Evolutionary conservation across 2,888 invertebrate species (phyloP).

Genomic region (Gonocerus acuteangulatus): DNA sequence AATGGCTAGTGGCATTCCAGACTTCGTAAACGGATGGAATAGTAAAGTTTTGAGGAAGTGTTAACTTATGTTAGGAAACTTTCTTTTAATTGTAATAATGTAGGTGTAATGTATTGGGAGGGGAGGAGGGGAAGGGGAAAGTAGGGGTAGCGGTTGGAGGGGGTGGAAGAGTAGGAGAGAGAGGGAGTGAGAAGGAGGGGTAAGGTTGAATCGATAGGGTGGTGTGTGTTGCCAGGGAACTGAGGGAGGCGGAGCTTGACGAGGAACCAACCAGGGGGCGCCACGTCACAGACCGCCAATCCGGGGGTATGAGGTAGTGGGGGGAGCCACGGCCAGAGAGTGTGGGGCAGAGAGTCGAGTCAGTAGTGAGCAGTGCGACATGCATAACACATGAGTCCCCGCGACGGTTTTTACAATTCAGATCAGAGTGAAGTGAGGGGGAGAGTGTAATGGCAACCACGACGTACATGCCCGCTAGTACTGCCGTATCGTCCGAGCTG

Average conservation of each 20-base stretch:
- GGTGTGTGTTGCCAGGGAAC: constrained; percentile 35
- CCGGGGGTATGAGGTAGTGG: constrained; percentile 44
- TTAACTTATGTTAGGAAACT: constrained; percentile 27
- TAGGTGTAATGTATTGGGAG: constrained; percentile 38
- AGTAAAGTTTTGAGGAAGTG: constrained; percentile 11
- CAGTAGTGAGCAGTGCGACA: constrained; percentile 44
- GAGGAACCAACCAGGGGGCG: constrained; percentile 36
- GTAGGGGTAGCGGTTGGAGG: constrained; percentile 14
- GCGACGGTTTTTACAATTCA: constrained; percentile 39
- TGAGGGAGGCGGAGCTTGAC: constrained; percentile 36
- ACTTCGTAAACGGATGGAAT: background rate
- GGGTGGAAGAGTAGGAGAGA: constrained; percentile 12
- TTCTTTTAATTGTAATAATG: constrained; percentile 38
- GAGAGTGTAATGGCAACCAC: constrained; percentile 87
- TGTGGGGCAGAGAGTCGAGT: constrained; percentile 33
- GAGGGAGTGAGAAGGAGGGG: background rate
- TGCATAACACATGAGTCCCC: constrained; percentile 55
- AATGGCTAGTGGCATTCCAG: too few species aligned
- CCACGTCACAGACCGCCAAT: constrained; percentile 40
- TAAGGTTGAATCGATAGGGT: constrained; percentile 35
- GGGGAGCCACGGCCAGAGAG: constrained; percentile 41
- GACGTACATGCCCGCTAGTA: constrained; percentile 79
- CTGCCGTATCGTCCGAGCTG: constrained; percentile 67
- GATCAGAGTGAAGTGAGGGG: constrained; percentile 44
- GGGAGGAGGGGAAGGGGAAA: constrained; percentile 24